Conservation (phyloP, 2,888 invertebrate genomes). For the Parasteatoda lunata region DNA sequence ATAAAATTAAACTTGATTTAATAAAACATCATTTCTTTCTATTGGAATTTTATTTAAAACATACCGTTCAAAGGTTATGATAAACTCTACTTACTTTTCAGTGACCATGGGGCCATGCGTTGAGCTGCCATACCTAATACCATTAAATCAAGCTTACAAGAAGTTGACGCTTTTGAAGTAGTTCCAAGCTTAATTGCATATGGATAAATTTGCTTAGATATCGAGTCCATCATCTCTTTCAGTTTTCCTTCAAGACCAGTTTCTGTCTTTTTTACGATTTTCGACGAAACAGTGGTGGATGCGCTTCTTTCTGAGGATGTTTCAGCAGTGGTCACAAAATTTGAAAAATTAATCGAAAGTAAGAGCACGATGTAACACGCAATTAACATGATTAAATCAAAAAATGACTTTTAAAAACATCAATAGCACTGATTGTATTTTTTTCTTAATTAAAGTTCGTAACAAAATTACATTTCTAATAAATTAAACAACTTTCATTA, state of each 20-base stretch:
- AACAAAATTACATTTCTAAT: too few species aligned
- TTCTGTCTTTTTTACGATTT: neutral
- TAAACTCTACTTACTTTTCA: conserved; percentile 12
- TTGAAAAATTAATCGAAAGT: neutral
- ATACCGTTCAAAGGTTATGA: neutral
- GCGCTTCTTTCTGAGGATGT: neutral
- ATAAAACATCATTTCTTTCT: too few species aligned
- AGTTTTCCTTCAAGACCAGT: neutral
- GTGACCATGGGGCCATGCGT: conserved; percentile 14
- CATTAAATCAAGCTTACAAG: neutral
- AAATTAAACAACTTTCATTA: too few species aligned
- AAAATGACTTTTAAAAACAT: neutral
- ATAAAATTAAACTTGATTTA: too few species aligned
- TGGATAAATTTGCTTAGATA: neutral
- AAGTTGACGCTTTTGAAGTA: neutral
- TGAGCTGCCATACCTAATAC: neutral
- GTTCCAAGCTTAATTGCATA: neutral
- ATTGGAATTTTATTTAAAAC: too few species aligned
- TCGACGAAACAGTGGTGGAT: neutral
- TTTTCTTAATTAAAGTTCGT: too few species aligned
- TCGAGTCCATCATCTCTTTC: neutral
- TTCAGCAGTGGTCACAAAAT: neutral
- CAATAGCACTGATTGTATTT: too few species aligned
- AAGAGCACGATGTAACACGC: neutral
- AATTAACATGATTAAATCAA: neutral